A percentile compares a stretch with the other conserved stretches of the same genome.
These are phyloP conservation scores for Trachythela sp. DNA, from an alignment of 64 coral and sea anemone genomes.

Conservation along the genomic window DNA sequence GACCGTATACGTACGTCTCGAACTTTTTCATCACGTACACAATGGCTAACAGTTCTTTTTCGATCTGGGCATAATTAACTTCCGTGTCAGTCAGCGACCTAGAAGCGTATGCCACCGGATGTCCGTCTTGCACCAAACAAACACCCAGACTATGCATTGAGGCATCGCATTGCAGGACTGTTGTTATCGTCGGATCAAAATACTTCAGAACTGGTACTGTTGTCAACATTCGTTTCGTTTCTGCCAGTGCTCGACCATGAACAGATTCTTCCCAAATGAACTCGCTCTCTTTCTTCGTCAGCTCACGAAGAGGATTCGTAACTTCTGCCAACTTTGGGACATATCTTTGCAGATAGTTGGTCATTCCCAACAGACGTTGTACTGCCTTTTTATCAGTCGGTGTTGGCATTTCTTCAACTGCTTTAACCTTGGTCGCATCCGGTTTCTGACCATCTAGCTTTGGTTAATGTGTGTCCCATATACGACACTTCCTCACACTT, in stretches of 20 bases:
- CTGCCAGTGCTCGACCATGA: background rate
- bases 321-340: constrained; percentile 20
- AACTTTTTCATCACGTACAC: constrained; percentile 37
- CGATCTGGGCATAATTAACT: constrained; percentile 7
- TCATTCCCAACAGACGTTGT: constrained; percentile 38
- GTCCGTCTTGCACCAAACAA: background rate
- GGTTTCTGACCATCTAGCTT: background rate
- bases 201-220: background rate
- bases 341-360: constrained; percentile 44
- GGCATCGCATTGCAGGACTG: constrained; percentile 5
- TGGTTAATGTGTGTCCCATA: background rate
- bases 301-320: constrained; percentile 3
- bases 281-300: background rate
- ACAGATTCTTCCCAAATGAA: constrained; percentile 39
- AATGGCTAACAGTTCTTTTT: constrained; percentile 39
- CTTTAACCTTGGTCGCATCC: background rate
- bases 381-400: constrained; percentile 37
- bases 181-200: background rate
- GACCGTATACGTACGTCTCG: background rate
- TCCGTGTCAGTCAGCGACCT: background rate
- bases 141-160: background rate
- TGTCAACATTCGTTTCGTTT: background rate
- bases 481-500: background rate
- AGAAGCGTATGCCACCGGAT: constrained; percentile 5
- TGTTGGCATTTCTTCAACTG: constrained; percentile 29